Evolutionary conservation across 2,113 vertebrate species (phyloP).

Genomic region (Alexandromys fortis): DNA sequence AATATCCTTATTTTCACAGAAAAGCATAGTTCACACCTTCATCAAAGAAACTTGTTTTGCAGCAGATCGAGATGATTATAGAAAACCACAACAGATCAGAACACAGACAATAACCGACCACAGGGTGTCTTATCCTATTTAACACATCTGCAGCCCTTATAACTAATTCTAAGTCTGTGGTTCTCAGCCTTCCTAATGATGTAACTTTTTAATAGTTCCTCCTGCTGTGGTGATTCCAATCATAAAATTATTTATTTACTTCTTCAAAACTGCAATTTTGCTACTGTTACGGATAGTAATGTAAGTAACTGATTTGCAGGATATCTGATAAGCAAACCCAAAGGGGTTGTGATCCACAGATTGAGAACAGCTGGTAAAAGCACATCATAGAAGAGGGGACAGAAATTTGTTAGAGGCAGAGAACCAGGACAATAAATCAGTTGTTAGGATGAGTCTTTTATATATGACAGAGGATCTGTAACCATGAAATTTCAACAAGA

Average conservation of each 20-base stretch:
- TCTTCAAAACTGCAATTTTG: neutral
- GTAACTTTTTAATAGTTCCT: neutral
- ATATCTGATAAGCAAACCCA: neutral
- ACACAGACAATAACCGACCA: neutral
- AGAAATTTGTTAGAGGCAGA: neutral
- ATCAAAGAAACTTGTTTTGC: neutral
- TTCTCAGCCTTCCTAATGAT: neutral
- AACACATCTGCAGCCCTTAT: neutral
- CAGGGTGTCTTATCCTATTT: neutral
- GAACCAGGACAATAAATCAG: too few relatives aligned
- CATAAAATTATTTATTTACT: neutral
- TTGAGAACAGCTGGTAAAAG: neutral
- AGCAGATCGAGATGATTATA: neutral
- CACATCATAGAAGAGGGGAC: neutral
- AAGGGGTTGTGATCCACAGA: neutral
- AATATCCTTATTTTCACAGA: neutral
- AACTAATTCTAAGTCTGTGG: neutral
- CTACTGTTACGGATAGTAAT: neutral
- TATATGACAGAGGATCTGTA: neutral
- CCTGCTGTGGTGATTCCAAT: neutral
- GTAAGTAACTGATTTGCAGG: neutral
- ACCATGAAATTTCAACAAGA: neutral
- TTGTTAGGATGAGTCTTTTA: neutral
- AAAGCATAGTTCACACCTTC: neutral
- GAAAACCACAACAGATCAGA: neutral